Conservation (phyloP, 2,888 invertebrate genomes). For the Tetragonisca angustula region DNA sequence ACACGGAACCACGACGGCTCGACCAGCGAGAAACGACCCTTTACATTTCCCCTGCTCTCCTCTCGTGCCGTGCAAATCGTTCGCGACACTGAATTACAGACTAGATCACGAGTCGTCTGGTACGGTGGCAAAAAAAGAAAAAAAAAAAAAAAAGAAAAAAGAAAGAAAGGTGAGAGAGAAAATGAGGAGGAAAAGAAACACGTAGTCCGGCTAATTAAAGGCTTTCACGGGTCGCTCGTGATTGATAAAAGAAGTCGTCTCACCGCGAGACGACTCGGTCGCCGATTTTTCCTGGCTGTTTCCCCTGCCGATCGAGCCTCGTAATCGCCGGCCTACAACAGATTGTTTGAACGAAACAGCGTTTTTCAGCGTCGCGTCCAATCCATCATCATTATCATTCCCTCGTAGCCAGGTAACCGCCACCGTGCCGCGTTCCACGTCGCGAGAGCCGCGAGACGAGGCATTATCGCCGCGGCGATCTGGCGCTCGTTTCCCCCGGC, state of each 20-base stretch:
- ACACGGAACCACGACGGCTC: neutral
- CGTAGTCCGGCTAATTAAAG: conserved; percentile 35
- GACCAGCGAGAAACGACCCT: neutral
- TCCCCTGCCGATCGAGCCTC: neutral
- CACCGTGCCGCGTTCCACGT: conserved; percentile 30
- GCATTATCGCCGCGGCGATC: conserved; percentile 59
- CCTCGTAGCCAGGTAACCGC: conserved; percentile 32
- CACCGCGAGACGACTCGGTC: conserved; percentile 10
- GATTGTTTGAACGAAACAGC: conserved; percentile 50
- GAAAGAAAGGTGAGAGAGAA: neutral
- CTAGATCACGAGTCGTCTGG: conserved; percentile 7
- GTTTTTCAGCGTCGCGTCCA: conserved; percentile 40
- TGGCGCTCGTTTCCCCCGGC: conserved; percentile 36
- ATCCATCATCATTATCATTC: conserved; percentile 59
- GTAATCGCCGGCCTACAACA: conserved; percentile 33
- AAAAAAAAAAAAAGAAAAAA: neutral
- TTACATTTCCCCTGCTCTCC: neutral
- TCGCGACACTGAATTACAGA: conserved; percentile 14
- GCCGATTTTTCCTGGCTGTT: conserved; percentile 20
- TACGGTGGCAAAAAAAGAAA: neutral
- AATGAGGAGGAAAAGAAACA: neutral
- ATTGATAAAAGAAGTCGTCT: conserved; percentile 54
- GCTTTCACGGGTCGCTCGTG: conserved; percentile 32
- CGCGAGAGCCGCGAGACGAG: conserved; percentile 34
- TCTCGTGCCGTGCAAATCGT: neutral